phyloP scores from a whole-genome alignment of 2,797 vertebrate species.

The Chloroceryle inda region DNA sequence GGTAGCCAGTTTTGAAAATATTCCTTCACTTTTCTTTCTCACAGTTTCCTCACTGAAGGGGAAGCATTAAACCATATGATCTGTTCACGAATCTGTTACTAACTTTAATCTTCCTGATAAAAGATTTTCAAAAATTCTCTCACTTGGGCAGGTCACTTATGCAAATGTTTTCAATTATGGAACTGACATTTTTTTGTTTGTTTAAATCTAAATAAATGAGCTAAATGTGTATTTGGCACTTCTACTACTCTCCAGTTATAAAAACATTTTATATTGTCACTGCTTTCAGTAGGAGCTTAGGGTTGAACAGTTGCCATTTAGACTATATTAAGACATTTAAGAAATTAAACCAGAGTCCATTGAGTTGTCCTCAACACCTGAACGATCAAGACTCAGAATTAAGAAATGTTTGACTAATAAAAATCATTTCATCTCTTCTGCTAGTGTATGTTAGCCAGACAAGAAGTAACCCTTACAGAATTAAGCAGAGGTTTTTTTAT shows the following conservation, averaged over 20 bases:
- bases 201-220: background rate
- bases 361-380: background rate
- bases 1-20: background rate
- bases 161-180: background rate
- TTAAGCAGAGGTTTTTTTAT: background rate
- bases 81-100: background rate
- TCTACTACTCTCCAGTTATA: background rate
- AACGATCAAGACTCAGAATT: background rate
- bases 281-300: conserved; percentile 6
- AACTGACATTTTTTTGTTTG: background rate
- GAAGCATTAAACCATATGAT: background rate
- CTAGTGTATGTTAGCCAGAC: background rate
- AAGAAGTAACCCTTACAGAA: background rate
- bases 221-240: background rate
- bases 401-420: background rate
- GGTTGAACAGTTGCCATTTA: conserved; percentile 17
- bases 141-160: background rate
- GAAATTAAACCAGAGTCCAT: background rate
- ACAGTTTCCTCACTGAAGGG: background rate
- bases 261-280: background rate
- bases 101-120: background rate
- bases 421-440: background rate
- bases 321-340: background rate
- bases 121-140: background rate
- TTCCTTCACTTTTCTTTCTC: background rate